These are phyloP conservation scores for Apamea monoglypha DNA, from an alignment of 2,888 invertebrate species.

Conservation along the genomic window DNA sequence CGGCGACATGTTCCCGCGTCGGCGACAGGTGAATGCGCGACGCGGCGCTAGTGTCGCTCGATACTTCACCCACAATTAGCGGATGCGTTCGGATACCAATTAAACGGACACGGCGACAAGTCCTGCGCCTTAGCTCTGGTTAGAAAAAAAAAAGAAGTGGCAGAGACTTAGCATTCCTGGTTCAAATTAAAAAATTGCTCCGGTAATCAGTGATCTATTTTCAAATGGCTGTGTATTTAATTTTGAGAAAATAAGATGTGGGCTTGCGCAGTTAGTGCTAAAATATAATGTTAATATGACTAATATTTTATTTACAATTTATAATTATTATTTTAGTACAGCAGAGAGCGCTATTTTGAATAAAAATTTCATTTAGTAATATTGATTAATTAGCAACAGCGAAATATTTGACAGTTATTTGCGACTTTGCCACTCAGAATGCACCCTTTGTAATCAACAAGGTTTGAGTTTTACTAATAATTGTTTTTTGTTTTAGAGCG, in stretches of 20 bases:
- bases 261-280: neutral
- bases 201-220: conserved; percentile 34
- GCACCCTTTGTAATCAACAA: too few species aligned
- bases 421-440: neutral
- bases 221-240: neutral
- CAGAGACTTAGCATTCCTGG: conserved; percentile 41
- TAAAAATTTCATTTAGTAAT: neutral
- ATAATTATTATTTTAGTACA: neutral
- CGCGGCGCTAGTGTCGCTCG: conserved; percentile 73
- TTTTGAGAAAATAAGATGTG: neutral
- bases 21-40: conserved; percentile 80
- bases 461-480: neutral
- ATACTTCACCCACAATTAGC: conserved; percentile 81
- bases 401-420: neutral
- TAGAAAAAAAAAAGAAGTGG: conserved; percentile 52
- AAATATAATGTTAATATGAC: neutral
- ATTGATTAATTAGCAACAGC: neutral
- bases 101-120: conserved; percentile 74
- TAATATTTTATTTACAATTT: neutral
- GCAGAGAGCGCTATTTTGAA: neutral
- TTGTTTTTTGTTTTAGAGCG: conserved; percentile 69
- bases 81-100: conserved; percentile 80
- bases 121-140: conserved; percentile 54
- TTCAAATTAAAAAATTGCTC: conserved; percentile 40
- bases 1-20: conserved; percentile 66